Percentiles rank a stretch among this genome's conserved stretches.
phyloP scores from a whole-genome alignment of 2,113 vertebrate genomes.

The Oenanthe oenanthe region DNA sequence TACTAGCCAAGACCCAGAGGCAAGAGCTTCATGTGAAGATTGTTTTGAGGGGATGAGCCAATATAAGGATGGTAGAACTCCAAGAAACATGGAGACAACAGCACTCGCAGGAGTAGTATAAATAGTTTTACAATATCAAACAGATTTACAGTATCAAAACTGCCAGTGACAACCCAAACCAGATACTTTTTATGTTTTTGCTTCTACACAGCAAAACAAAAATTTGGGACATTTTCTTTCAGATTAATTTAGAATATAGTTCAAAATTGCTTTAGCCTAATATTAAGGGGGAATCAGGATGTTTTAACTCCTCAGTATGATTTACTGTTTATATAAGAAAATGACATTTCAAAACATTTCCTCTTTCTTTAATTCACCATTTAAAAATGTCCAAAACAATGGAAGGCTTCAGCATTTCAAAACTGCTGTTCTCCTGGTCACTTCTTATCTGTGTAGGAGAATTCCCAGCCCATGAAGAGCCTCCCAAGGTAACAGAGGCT shows the following conservation, averaged over 20 bases:
- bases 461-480: background rate
- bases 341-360: background rate
- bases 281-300: background rate
- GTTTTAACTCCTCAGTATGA: background rate
- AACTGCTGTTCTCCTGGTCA: background rate
- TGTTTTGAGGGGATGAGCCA: background rate
- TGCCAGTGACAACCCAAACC: background rate
- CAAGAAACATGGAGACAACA: background rate
- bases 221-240: background rate
- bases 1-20: background rate
- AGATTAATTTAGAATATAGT: background rate
- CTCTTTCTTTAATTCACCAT: background rate
- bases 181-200: background rate
- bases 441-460: background rate
- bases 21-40: background rate
- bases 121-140: background rate
- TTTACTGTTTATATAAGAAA: background rate
- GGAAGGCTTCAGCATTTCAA: background rate
- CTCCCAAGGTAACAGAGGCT: background rate
- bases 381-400: background rate
- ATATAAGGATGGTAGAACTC: background rate
- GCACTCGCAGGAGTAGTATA: background rate
- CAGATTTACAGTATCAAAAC: background rate
- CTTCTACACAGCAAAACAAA: background rate
- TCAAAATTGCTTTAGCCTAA: background rate